Evolutionary conservation across 2,888 invertebrate genomes (phyloP).

Genomic region (Chymomyza procnemis): DNA sequence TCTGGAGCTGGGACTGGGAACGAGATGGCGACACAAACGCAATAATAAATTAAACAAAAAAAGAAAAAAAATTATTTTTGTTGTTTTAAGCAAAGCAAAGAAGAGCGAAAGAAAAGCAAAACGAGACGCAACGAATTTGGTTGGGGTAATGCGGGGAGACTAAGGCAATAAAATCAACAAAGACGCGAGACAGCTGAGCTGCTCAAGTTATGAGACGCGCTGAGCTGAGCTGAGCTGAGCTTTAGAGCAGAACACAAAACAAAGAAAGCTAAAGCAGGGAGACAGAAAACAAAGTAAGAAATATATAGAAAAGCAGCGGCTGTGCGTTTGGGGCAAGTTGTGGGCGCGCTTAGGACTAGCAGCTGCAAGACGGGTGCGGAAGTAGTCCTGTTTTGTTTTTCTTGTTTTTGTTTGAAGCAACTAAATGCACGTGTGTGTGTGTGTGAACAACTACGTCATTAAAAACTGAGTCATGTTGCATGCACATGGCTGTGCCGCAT

Average conservation of each 20-base stretch:
- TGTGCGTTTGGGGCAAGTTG: neutral
- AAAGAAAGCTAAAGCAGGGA: conserved; percentile 56
- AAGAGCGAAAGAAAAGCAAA: neutral
- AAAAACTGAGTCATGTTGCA: conserved; percentile 49
- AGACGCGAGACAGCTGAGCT: conserved; percentile 37
- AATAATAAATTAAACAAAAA: conserved; percentile 51
- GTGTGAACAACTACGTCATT: conserved; percentile 49
- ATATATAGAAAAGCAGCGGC: neutral
- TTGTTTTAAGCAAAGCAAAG: neutral
- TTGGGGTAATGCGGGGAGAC: neutral
- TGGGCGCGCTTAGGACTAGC: too few species aligned
- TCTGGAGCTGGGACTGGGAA: too few species aligned
- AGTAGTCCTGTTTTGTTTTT: too few species aligned
- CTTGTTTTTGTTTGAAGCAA: conserved; percentile 54
- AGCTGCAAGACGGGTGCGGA: too few species aligned
- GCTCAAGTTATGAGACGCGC: neutral
- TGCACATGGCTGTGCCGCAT: conserved; percentile 56
- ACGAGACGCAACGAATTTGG: too few species aligned
- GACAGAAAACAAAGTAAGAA: neutral
- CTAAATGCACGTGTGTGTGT: conserved; percentile 49
- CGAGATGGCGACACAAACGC: conserved; percentile 26
- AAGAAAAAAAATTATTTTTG: conserved; percentile 44
- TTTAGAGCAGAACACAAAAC: conserved; percentile 36
- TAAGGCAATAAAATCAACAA: conserved; percentile 49
- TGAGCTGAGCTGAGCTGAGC: conserved; percentile 35